Evolutionary conservation across 2,113 vertebrate genomes (phyloP).

Genomic region (Rhadina sibilatrix): DNA sequence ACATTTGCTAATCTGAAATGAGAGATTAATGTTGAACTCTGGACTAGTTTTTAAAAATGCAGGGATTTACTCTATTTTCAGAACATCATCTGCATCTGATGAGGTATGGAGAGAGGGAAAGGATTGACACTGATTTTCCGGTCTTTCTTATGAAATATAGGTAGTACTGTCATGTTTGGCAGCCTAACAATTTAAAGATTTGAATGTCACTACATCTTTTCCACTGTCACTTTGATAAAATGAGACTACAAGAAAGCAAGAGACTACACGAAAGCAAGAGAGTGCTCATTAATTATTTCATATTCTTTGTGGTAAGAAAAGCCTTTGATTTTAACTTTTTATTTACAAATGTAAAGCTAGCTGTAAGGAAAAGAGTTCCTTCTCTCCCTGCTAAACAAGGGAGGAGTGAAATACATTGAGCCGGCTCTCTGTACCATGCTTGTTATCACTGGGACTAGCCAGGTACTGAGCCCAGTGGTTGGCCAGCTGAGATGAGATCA

Average conservation of each 20-base stretch:
- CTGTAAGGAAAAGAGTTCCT: not conserved
- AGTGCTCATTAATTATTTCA: constrained; percentile 11
- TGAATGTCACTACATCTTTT: constrained; percentile 57
- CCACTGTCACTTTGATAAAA: constrained; percentile 61
- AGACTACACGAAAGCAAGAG: not conserved
- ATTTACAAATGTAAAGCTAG: not conserved
- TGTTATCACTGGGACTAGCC: not conserved
- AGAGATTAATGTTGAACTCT: constrained; percentile 11
- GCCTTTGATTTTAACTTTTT: constrained; percentile 43
- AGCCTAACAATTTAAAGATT: constrained; percentile 41
- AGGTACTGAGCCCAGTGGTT: not conserved
- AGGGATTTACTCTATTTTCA: not conserved
- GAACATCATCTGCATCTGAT: constrained; percentile 58
- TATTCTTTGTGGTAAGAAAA: constrained; percentile 31
- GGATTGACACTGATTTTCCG: constrained; percentile 58
- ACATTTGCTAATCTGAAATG: constrained; percentile 44
- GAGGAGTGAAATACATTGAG: not conserved
- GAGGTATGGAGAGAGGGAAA: not conserved
- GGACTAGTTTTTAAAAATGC: not conserved
- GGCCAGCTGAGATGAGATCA: not conserved
- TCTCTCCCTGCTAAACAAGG: not conserved
- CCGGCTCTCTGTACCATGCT: not conserved
- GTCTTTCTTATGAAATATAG: constrained; percentile 61
- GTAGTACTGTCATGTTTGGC: constrained; percentile 63
- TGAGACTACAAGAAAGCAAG: constrained; percentile 19